phyloP scores from a whole-genome alignment of 2,113 vertebrate species.

The Thalassoma bifasciatum region DNA sequence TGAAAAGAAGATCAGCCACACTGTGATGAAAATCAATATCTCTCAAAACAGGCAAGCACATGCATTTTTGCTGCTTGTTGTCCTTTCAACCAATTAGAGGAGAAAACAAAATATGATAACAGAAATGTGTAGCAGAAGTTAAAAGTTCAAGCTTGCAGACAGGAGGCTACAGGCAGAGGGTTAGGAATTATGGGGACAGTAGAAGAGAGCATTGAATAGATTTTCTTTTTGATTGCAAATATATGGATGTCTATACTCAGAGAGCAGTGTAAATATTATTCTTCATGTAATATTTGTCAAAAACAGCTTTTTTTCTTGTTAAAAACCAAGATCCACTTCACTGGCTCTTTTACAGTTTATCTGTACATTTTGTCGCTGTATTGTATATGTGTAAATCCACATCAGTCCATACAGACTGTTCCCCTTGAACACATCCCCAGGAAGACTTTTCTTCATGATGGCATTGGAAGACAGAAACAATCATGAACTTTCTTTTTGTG shows the following conservation, averaged over 20 bases:
- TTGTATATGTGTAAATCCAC: not conserved
- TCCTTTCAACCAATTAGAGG: not conserved
- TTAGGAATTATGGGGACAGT: conserved; percentile 1
- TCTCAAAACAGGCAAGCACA: conserved; percentile 3
- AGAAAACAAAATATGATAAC: not conserved
- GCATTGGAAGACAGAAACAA: not conserved
- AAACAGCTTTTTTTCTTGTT: conserved; percentile 11
- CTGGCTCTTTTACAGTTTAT: conserved; percentile 2
- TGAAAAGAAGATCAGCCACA: not conserved
- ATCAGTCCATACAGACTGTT: conserved; percentile 10
- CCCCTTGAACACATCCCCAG: conserved; percentile 2
- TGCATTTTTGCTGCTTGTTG: too few species aligned
- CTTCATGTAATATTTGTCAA: conserved; percentile 15
- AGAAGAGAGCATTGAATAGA: not conserved
- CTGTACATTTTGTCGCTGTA: not conserved
- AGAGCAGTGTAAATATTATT: conserved; percentile 52
- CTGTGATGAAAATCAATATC: not conserved
- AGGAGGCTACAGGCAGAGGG: not conserved
- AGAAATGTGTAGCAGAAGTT: not conserved
- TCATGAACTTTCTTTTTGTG: not conserved
- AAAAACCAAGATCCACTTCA: conserved; percentile 1
- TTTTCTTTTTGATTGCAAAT: conserved; percentile 19
- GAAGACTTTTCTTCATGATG: conserved; percentile 5
- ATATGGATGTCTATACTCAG: conserved; percentile 3
- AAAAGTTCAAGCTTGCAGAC: not conserved